Conservation (phyloP, 2,113 vertebrate species). For the Dasyprocta punctata region DNA sequence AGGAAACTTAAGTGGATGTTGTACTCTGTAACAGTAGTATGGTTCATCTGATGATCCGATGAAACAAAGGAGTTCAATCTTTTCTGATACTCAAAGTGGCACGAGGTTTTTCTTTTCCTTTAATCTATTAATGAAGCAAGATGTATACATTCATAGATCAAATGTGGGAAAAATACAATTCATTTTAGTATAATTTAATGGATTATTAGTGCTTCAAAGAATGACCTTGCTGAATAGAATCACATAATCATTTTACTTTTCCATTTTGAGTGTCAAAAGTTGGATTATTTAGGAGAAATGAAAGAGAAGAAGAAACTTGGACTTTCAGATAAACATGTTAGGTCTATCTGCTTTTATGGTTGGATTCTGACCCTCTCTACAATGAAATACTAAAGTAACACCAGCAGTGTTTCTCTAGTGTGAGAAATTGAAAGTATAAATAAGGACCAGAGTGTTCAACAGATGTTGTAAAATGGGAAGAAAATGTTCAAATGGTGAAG, state of each 20-base stretch:
- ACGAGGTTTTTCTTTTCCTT: constrained; percentile 28
- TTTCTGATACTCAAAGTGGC: constrained; percentile 23
- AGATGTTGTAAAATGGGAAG: neutral
- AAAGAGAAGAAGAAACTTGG: neutral
- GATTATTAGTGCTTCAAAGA: constrained; percentile 8
- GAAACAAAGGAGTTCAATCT: constrained; percentile 27
- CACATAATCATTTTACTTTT: neutral
- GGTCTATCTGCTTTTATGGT: neutral
- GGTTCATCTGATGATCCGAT: constrained; percentile 34
- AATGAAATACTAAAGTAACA: neutral
- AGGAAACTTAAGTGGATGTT: constrained; percentile 53
- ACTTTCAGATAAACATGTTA: neutral
- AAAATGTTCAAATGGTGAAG: neutral
- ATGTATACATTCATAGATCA: neutral
- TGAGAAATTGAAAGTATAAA: neutral
- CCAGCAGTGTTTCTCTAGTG: neutral
- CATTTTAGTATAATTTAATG: constrained; percentile 9
- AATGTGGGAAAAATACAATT: neutral
- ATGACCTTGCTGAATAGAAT: constrained; percentile 4
- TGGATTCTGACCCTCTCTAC: neutral
- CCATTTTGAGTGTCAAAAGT: neutral
- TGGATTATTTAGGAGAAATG: neutral
- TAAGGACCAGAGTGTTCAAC: neutral
- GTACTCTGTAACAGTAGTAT: neutral
- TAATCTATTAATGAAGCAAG: constrained; percentile 28